Percentiles rank a stretch among this genome's conserved stretches.
These are phyloP conservation scores for Strigamia crassipes DNA, from an alignment of 2,888 invertebrate genomes.

Conservation along the genomic window DNA sequence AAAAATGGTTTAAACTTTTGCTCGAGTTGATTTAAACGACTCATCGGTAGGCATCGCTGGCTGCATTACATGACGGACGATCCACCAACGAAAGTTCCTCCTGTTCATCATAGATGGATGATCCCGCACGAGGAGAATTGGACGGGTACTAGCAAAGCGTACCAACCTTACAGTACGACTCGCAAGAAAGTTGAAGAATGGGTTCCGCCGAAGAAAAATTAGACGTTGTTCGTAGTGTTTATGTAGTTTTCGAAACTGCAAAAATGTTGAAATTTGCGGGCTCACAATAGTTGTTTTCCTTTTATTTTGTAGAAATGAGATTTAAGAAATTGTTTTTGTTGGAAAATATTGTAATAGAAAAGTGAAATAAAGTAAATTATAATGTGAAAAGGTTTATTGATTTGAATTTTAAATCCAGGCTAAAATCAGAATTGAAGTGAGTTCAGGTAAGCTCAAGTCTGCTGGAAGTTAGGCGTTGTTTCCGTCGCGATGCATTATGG, in stretches of 20 bases:
- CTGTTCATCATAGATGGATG: conserved; percentile 83
- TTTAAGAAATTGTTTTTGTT: background rate
- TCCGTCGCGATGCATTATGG: background rate
- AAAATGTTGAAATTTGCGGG: background rate
- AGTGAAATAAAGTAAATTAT: background rate
- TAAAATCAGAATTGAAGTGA: background rate
- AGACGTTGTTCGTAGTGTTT: background rate
- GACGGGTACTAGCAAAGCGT: conserved; percentile 78
- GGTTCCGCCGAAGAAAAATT: conserved; percentile 63
- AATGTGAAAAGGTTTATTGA: background rate
- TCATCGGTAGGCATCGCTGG: conserved; percentile 73
- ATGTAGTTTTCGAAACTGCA: background rate
- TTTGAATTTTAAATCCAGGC: background rate
- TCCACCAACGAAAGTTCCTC: conserved; percentile 72
- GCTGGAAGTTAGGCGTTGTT: background rate
- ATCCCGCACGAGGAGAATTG: conserved; percentile 79
- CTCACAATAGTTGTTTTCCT: background rate
- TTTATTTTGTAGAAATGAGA: background rate
- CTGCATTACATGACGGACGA: conserved; percentile 89
- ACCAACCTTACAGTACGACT: conserved; percentile 90
- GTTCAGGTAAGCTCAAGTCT: background rate
- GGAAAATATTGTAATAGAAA: background rate
- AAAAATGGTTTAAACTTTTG: too few species aligned
- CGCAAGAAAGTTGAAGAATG: conserved; percentile 85
- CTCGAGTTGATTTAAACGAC: background rate